Evolutionary conservation across 2,888 invertebrate genomes (phyloP).

Genomic region (Patella ulyssiponensis): DNA sequence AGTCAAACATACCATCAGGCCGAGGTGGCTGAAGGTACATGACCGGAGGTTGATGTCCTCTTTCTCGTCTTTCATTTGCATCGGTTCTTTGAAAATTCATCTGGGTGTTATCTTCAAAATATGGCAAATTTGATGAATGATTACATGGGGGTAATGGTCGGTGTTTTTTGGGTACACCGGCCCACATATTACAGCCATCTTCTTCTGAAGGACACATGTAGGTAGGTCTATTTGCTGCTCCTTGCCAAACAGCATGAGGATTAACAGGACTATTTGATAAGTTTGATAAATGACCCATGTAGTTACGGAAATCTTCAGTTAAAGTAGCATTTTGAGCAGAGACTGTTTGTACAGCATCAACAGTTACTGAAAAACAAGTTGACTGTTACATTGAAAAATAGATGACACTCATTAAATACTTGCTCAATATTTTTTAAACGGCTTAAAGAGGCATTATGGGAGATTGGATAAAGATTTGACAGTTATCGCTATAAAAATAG

Average conservation of each 20-base stretch:
- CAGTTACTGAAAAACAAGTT: constrained; percentile 4
- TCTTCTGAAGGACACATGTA: constrained; percentile 43
- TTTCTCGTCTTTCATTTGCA: constrained; percentile 2
- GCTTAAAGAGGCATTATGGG: no score
- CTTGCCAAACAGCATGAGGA: constrained; percentile 21
- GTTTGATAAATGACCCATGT: constrained; percentile 58
- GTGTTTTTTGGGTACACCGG: constrained; percentile 10
- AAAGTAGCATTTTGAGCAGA: constrained; percentile 25
- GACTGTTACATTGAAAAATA: no score
- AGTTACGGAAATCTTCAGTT: constrained; percentile 54
- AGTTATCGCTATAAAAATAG: no score
- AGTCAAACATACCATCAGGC: constrained; percentile 41
- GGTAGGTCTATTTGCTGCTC: constrained; percentile 25
- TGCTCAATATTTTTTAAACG: no score
- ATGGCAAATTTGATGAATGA: constrained; percentile 3
- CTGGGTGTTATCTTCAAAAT: background rate
- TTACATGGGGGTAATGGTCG: background rate
- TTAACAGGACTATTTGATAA: constrained; percentile 39
- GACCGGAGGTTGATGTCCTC: constrained; percentile 36
- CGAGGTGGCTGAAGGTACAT: constrained; percentile 35
- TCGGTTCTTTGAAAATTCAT: background rate
- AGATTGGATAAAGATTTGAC: no score
- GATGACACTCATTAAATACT: no score
- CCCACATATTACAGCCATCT: constrained; percentile 35
- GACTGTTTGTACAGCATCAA: background rate